Conservation (phyloP, 23 tunicate species). For the Trididemnum nubilum region DNA sequence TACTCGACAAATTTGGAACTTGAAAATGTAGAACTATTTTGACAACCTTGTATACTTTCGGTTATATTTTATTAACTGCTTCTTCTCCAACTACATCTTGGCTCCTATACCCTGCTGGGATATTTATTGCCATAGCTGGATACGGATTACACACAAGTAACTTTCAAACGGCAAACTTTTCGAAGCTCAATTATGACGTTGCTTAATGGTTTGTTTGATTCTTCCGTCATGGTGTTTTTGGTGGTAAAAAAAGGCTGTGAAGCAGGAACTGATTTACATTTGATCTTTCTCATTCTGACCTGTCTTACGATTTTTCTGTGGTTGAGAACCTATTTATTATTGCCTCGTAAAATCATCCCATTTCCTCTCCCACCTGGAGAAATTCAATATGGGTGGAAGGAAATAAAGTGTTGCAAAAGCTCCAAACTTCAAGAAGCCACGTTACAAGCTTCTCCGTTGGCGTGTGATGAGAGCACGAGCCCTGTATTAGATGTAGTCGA, state of each 20-base stretch:
- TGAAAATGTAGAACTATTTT: slow-evolving; percentile 26
- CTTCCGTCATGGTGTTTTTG: slow-evolving; percentile 29
- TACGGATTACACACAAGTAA: slow-evolving; percentile 10
- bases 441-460: not conserved
- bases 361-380: not conserved
- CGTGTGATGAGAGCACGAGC: not conserved
- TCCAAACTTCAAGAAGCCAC: no score
- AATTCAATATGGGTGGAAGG: slow-evolving; percentile 20
- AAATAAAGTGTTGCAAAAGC: not conserved
- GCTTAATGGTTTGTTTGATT: slow-evolving; percentile 22
- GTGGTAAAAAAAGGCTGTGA: slow-evolving; percentile 29
- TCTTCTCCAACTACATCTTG: slow-evolving; percentile 37
- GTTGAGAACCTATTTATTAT: slow-evolving; percentile 29
- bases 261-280: slow-evolving; percentile 3
- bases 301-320: slow-evolving; percentile 17
- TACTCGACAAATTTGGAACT: slow-evolving; percentile 42
- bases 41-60: slow-evolving; percentile 21
- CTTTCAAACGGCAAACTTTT: slow-evolving; percentile 50
- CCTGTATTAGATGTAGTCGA: no score
- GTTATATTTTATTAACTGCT: slow-evolving; percentile 29
- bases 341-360: slow-evolving; percentile 26
- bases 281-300: not conserved
- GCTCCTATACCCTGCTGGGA: slow-evolving; percentile 44
- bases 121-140: slow-evolving; percentile 37
- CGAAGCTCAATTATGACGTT: slow-evolving; percentile 9